Conservation (phyloP, 2,113 vertebrate genomes). For the Sclerurus mexicanus region DNA sequence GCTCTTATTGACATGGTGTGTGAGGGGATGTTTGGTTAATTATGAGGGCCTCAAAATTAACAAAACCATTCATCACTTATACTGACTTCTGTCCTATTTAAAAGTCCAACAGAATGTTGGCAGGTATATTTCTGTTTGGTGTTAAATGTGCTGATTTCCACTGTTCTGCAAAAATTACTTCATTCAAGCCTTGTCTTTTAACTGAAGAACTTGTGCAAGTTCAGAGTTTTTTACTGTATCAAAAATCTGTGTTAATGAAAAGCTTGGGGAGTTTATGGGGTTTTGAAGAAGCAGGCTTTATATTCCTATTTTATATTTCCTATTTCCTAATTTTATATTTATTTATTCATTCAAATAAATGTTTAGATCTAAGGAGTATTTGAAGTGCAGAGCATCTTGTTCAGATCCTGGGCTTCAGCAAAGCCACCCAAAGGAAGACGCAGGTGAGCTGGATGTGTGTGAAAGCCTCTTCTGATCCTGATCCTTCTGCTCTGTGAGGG, state of each 20-base stretch:
- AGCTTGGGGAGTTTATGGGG: neutral
- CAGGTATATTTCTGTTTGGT: neutral
- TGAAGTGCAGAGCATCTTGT: neutral
- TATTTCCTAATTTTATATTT: constrained; percentile 29
- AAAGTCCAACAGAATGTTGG: neutral
- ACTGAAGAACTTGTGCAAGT: neutral
- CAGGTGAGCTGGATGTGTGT: neutral
- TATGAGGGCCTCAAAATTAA: neutral
- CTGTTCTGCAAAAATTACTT: neutral
- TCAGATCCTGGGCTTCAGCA: neutral
- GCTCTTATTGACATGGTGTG: neutral
- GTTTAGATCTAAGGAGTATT: neutral
- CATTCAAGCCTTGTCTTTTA: neutral
- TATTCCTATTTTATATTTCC: no score
- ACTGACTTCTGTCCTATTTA: neutral
- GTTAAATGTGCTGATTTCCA: neutral
- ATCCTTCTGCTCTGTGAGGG: neutral
- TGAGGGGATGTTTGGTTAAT: neutral
- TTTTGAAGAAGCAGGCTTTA: neutral
- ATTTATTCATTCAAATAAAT: constrained; percentile 59
- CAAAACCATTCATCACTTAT: neutral
- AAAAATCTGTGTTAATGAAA: neutral
- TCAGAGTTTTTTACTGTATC: neutral
- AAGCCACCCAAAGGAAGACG: neutral
- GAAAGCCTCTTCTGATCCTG: neutral